A percentile compares a stretch with the other conserved stretches of the same genome.
Conservation (phyloP, 2,888 invertebrate species). For the Cerceris rybyensis region DNA sequence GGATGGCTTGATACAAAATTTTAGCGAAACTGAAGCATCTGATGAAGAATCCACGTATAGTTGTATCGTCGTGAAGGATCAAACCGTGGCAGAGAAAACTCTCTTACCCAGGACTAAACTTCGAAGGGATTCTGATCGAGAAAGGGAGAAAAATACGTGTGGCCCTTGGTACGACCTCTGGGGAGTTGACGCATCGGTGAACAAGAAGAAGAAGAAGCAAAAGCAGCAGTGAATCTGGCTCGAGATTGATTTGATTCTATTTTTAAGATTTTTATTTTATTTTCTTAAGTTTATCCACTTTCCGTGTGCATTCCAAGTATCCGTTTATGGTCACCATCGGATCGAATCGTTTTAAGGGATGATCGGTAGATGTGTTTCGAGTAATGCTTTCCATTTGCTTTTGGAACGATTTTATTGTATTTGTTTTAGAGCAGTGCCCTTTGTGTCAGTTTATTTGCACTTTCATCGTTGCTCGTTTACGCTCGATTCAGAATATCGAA, state of each 20-base stretch:
- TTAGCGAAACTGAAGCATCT: conserved; percentile 79
- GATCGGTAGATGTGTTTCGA: conserved; percentile 15
- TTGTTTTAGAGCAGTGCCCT: conserved; percentile 12
- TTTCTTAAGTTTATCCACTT: conserved; percentile 16
- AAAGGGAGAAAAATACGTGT: conserved; percentile 86
- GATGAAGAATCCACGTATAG: conserved; percentile 82
- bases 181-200: conserved; percentile 89
- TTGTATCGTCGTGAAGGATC: conserved; percentile 93
- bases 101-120: conserved; percentile 89
- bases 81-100: conserved; percentile 80
- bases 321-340: conserved; percentile 7
- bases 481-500: conserved; percentile 31
- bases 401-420: conserved; percentile 4
- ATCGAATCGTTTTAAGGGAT: conserved; percentile 17
- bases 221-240: conserved; percentile 59
- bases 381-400: conserved; percentile 42
- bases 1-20: conserved; percentile 76
- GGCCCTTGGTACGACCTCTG: conserved; percentile 95
- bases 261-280: conserved; percentile 26
- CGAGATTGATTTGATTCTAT: conserved; percentile 9
- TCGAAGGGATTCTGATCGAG: conserved; percentile 83
- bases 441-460: conserved; percentile 17
- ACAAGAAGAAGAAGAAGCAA: conserved; percentile 82
- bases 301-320: conserved; percentile 10
- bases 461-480: conserved; percentile 46